Evolutionary conservation across 1,140 invertebrate species (phyloP).

Genomic region (Diachasmimorpha longicaudata): DNA sequence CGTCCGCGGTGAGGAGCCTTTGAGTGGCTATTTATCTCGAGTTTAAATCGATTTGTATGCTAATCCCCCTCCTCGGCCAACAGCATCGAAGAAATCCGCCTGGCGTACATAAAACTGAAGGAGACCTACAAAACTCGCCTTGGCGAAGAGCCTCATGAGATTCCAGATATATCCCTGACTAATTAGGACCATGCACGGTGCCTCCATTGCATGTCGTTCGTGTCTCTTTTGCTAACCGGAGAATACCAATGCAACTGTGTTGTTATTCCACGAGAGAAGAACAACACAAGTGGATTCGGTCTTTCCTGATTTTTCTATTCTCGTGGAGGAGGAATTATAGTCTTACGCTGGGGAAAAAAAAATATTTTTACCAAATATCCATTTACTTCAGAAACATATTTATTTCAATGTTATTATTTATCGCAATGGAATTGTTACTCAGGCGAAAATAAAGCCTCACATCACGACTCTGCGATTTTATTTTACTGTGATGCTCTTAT

Average conservation of each 20-base stretch:
- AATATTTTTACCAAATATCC: too few species aligned
- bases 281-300: not conserved
- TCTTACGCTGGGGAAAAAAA: too few species aligned
- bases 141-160: constrained; percentile 42
- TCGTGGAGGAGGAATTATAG: too few species aligned
- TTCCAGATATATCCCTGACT: constrained; percentile 63
- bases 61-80: constrained; percentile 48
- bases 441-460: too few species aligned
- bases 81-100: constrained; percentile 53
- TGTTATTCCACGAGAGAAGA: not conserved
- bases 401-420: too few species aligned
- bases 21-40: constrained; percentile 63
- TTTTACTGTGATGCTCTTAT: not conserved
- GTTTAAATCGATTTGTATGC: constrained; percentile 65
- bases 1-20: constrained; percentile 57
- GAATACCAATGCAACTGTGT: not conserved
- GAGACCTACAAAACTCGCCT: constrained; percentile 56
- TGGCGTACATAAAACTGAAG: constrained; percentile 59
- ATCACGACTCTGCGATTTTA: too few species aligned
- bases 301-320: too few species aligned
- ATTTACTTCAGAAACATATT: too few species aligned
- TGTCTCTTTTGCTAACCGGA: not conserved
- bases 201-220: not conserved
- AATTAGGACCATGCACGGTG: constrained; percentile 55
- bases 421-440: too few species aligned